Base-by-base conservation (phyloP, 23 tunicate genomes). In the Phallusia fumigata region DNA sequence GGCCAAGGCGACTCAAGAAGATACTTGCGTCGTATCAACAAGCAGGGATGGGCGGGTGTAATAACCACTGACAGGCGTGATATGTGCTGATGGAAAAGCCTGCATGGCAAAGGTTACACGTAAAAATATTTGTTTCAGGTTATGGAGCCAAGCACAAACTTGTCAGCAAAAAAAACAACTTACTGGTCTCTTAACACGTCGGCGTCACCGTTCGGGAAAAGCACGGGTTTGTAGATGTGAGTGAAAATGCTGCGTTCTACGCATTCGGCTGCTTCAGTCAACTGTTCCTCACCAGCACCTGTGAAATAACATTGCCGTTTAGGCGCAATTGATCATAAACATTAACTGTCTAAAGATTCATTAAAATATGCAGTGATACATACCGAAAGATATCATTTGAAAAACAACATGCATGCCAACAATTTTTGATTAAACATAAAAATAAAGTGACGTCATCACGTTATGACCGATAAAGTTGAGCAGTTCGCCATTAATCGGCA, bases 1-100 rank as follows among this genome's bases (percentile, higher is more conserved):
- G 88, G 83, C 99, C 99, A 96, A 50, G 99, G 99, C 78, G 97
- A 86, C 77, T 96, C 99, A 45, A 64, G 80, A 73, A 91, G 77
- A 53, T 96, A 96, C 52, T 91, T 96, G 28, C 69, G 32, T 22
- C 89, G 84, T 19, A 96, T 85, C 82, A 80, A 93, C 40, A 96
- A 80, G 30, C 89, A 79, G 47, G 96, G 93, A 75, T 96, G 99
- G 11, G 79, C 76, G 22, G 99, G 93, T 30, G 97, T 77, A 12
- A 96, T 81, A 19, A 85, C 88, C 5, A 84, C 90, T 18, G 96
- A 81, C 30, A 96, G 84, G 21, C 93, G 87, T 18, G 80, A 40
- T 15, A 96, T 96, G 72, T 96, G 99, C 24, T 85, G 76, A 53
- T 81, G 86, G 76, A 79, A 89, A 2, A 94, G 74, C 75, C 98